These are phyloP conservation scores for Spodoptera exigua DNA, from an alignment of 2,888 invertebrate species.

Conservation along the genomic window DNA sequence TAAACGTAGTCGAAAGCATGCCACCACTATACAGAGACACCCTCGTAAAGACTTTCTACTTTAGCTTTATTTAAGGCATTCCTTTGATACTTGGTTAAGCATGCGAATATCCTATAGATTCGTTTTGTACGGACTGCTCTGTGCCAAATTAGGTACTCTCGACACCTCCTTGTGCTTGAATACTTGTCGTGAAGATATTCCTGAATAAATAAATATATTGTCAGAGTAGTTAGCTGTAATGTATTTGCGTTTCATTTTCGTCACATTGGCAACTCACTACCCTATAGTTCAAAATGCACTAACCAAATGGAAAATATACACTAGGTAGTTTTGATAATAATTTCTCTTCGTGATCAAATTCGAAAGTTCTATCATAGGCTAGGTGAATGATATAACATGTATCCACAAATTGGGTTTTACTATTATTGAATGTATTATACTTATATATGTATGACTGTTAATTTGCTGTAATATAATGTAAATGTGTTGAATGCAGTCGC, in stretches of 20 bases:
- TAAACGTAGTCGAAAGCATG: conserved; percentile 22
- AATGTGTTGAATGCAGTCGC: conserved; percentile 61
- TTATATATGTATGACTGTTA: conserved; percentile 64
- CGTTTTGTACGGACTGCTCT: conserved; percentile 65
- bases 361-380: conserved; percentile 89
- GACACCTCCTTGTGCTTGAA: conserved; percentile 63
- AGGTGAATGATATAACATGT: conserved; percentile 86
- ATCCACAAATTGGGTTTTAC: conserved; percentile 71
- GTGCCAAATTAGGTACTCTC: conserved; percentile 85
- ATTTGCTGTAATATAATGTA: conserved; percentile 67
- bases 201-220: conserved; percentile 77
- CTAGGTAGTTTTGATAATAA: conserved; percentile 88
- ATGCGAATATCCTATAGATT: conserved; percentile 50
- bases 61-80: conserved; percentile 43
- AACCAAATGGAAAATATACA: conserved; percentile 81
- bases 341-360: conserved; percentile 89
- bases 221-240: conserved; percentile 86
- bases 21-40: conserved; percentile 20
- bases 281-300: conserved; percentile 87
- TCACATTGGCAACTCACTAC: conserved; percentile 84
- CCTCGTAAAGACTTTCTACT: conserved; percentile 49
- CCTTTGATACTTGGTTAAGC: conserved; percentile 46
- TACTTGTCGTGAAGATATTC: conserved; percentile 74
- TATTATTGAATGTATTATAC: conserved; percentile 71
- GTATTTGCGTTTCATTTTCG: conserved; percentile 81